Evolutionary conservation across 2,113 vertebrate species (phyloP), one percentile per base, ranked within the genome.

Genomic region (Pungitius pungitius): DNA sequence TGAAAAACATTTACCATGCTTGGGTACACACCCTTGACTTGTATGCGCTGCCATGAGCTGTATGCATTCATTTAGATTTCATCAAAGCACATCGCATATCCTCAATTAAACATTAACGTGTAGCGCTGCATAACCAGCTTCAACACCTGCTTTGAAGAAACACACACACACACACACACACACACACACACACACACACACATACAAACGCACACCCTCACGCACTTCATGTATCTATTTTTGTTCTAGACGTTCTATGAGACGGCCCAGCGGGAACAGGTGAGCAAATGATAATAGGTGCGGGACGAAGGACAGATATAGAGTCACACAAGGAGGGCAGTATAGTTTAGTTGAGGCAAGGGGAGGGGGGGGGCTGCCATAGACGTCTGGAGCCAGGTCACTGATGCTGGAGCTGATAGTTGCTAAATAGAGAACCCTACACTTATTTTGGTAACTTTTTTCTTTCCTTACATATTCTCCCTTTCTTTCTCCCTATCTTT

Each of bases 341-440:
- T 40, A 68, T 66, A 42, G 62, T 20, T 78, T 65, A 45, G 65
- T 20, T 78, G 74, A 63, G 61, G 61, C 11, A 26, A 71, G 4
- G 42, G 59, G 84, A 73, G 42, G 22, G 22, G 20, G 51, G 51
- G 39, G 84, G 69, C 73, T 76, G 56, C 70, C 60, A 79, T 72
- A 89, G 88, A 87, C 58, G 71, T 81, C 88, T 90, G 91, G 91
- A 92, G 91, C 91, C 91, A 89, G 82, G 85, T 89, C 87, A 88
- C 66, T 88, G 91, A 91, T 92, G 85, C 78, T 78, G 54, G 57
- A 78, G 74, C 83, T 85, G 90, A 90, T 91, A 89, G 72, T 81
- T 65, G 77, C 77, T 76, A 74, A 72, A 63, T 77, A 75, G 67
- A 87, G 73, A 74, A 85, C 85, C 85, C 77, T 85, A 63, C 52